Evolutionary conservation across 2,797 vertebrate genomes (phyloP).

Genomic region (Darevskia mixta): DNA sequence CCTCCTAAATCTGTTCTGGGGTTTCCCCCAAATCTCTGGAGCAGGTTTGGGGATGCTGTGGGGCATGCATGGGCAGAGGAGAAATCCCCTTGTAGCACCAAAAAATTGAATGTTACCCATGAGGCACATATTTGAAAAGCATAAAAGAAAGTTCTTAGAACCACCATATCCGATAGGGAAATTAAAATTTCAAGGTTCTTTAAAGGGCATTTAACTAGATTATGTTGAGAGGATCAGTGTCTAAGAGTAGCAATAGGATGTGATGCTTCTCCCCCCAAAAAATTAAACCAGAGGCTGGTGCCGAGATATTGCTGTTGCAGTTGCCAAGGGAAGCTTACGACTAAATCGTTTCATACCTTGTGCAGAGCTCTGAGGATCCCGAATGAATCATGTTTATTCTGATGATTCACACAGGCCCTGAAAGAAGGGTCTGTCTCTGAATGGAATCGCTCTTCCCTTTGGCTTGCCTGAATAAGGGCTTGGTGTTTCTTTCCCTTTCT

Average conservation of each 20-base stretch:
- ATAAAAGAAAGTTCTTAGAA: constrained; percentile 64
- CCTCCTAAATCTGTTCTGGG: too few relatives aligned
- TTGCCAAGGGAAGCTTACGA: constrained; percentile 63
- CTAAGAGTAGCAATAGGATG: constrained; percentile 43
- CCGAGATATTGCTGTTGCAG: constrained; percentile 50
- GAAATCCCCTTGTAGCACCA: too few relatives aligned
- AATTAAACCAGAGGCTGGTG: constrained; percentile 57
- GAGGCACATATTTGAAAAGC: constrained; percentile 9
- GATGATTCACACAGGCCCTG: constrained; percentile 66
- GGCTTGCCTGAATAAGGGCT: constrained; percentile 62
- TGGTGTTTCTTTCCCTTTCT: constrained; percentile 11
- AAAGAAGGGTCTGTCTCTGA: constrained; percentile 65
- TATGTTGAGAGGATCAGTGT: constrained; percentile 50
- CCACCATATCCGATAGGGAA: constrained; percentile 42
- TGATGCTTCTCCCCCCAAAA: constrained; percentile 38
- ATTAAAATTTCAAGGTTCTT: constrained; percentile 66
- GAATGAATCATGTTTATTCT: constrained; percentile 67
- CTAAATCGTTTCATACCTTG: constrained; percentile 62
- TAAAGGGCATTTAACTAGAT: constrained; percentile 67
- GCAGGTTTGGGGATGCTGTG: too few relatives aligned
- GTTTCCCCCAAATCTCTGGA: too few relatives aligned
- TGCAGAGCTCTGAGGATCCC: constrained; percentile 40
- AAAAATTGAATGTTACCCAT: too few relatives aligned
- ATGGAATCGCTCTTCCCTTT: constrained; percentile 51
- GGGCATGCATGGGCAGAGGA: too few relatives aligned